phyloP scores from a whole-genome alignment of 1,140 invertebrate genomes.

The Zaprionus kolodkinae region DNA sequence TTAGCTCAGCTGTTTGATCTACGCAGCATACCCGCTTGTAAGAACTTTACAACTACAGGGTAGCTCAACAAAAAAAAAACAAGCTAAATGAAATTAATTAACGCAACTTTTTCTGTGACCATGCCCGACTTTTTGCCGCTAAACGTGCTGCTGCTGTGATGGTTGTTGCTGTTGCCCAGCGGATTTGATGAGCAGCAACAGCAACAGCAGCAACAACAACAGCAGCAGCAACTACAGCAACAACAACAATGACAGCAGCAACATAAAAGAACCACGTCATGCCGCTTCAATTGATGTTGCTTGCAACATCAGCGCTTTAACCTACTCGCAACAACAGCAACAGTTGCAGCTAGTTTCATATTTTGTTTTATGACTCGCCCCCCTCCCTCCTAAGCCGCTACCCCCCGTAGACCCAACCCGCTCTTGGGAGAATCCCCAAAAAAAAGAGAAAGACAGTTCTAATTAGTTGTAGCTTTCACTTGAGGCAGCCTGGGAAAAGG shows the following conservation, averaged over 20 bases:
- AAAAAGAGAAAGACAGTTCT: conserved; percentile 22
- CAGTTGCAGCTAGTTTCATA: conserved; percentile 36
- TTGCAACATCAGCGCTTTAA: conserved; percentile 30
- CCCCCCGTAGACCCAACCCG: not conserved
- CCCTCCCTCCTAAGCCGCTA: not conserved
- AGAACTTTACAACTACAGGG: conserved; percentile 10
- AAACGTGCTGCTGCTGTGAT: conserved; percentile 6
- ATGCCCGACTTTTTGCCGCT: conserved; percentile 17
- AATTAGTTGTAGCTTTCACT: conserved; percentile 30
- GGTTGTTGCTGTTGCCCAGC: conserved; percentile 10
- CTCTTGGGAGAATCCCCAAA: conserved; percentile 4
- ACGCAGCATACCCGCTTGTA: not conserved
- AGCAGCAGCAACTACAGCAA: not conserved
- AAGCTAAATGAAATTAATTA: conserved; percentile 54
- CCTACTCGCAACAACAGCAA: conserved; percentile 20
- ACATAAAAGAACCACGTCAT: conserved; percentile 26
- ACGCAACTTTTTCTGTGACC: conserved; percentile 43
- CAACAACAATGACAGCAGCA: conserved; percentile 2
- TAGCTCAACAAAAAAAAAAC: conserved; percentile 2
- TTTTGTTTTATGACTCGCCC: conserved; percentile 30
- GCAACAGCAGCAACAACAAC: not conserved
- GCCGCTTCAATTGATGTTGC: conserved; percentile 43
- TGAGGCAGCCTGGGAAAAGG: conserved; percentile 17
- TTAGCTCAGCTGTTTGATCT: not conserved
- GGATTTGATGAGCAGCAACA: conserved; percentile 24